A percentile compares a stretch with the other conserved stretches of the same genome.
Conservation (phyloP, 2,888 invertebrate species). For the Nomada ferruginata region DNA sequence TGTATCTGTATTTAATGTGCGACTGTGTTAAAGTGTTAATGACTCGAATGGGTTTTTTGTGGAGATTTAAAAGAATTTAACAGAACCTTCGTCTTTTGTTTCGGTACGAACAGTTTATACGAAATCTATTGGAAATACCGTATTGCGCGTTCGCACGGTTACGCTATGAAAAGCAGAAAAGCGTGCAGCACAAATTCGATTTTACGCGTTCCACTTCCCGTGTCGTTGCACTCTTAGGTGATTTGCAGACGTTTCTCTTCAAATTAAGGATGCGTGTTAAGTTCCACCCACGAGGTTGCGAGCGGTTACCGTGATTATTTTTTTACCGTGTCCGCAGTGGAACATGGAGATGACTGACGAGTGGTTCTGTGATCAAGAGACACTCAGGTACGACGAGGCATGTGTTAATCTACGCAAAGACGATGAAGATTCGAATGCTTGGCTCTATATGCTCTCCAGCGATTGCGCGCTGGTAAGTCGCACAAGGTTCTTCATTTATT, state of each 20-base stretch:
- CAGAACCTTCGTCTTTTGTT: too few species aligned
- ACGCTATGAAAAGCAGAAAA: not conserved
- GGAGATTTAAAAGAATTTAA: too few species aligned
- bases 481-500: conserved; percentile 5
- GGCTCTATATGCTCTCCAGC: conserved; percentile 88
- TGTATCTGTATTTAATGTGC: too few species aligned
- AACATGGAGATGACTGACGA: conserved; percentile 27
- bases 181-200: not conserved
- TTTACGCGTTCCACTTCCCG: conserved; percentile 39
- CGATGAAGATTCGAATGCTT: conserved; percentile 81
- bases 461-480: conserved; percentile 89
- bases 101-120: too few species aligned
- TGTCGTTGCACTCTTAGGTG: not conserved
- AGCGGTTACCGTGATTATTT: not conserved
- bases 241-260: conserved; percentile 23
- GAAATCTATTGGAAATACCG: not conserved
- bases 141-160: not conserved
- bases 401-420: conserved; percentile 85
- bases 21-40: too few species aligned
- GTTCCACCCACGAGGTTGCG: conserved; percentile 30
- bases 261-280: conserved; percentile 48
- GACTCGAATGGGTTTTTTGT: too few species aligned
- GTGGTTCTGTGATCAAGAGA: conserved; percentile 69
- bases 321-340: conserved; percentile 7
- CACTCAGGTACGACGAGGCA: conserved; percentile 88